These are phyloP conservation scores for Pygoscelis adeliae DNA, from an alignment of 2,113 vertebrate species.

Conservation along the genomic window DNA sequence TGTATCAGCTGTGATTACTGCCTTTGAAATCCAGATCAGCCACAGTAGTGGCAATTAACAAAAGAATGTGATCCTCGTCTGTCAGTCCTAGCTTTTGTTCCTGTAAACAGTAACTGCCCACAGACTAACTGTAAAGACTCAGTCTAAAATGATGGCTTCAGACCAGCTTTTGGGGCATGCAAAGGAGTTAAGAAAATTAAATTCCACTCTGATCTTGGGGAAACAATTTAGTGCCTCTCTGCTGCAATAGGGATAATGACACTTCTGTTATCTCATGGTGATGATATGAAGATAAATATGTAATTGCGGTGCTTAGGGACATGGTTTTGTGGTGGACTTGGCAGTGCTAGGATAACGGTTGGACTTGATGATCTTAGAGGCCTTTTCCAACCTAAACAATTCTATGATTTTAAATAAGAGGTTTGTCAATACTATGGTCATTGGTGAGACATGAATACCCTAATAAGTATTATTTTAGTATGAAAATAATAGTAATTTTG, in stretches of 20 bases:
- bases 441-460: rapidly evolving
- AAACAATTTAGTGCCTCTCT: background rate
- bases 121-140: background rate
- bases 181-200: background rate
- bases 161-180: background rate
- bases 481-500: background rate
- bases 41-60: background rate
- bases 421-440: background rate
- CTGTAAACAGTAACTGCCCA: background rate
- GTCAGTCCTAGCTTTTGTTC: background rate
- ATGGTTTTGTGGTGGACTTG: background rate
- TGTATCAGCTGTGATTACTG: background rate
- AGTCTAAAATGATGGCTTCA: background rate
- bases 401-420: background rate
- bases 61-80: background rate
- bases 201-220: too few species aligned
- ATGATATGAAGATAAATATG: background rate
- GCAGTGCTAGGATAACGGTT: background rate
- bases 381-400: background rate
- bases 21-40: background rate
- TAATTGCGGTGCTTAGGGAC: background rate
- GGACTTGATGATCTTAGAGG: background rate
- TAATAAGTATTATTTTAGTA: background rate
- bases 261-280: background rate
- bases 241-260: background rate